phyloP scores from a whole-genome alignment of 2,113 vertebrate species.

The Colius striatus region DNA sequence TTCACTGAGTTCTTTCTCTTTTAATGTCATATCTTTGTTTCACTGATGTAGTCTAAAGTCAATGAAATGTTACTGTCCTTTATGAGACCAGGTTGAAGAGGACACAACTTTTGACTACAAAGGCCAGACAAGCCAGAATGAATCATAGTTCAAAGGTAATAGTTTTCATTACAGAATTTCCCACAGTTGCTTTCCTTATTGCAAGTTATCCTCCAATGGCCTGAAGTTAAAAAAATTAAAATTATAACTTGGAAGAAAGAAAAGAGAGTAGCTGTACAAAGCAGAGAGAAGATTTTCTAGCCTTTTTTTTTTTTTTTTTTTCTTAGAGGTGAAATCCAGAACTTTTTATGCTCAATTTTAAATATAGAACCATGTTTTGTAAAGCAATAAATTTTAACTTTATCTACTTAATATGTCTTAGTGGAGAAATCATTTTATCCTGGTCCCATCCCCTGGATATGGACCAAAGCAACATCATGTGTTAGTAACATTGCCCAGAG shows the following conservation, averaged over 20 bases:
- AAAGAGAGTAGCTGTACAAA: background rate
- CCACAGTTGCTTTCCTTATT: background rate
- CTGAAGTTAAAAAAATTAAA: background rate
- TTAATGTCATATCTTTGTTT: background rate
- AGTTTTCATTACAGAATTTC: background rate
- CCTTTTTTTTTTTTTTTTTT: too few relatives aligned
- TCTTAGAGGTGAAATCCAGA: accelerated
- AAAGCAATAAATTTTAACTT: background rate
- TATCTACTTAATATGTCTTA: background rate
- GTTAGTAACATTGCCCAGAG: background rate
- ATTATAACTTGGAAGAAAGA: background rate
- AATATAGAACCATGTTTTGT: background rate
- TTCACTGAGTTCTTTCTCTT: background rate
- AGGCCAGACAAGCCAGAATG: background rate
- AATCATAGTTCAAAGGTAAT: background rate
- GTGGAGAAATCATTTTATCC: background rate
- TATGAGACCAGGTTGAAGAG: background rate
- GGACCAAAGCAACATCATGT: background rate
- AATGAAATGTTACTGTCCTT: background rate
- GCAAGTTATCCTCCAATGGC: background rate
- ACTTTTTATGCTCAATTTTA: background rate
- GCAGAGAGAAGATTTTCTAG: background rate
- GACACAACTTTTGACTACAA: background rate
- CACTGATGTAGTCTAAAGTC: background rate
- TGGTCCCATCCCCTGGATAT: background rate